Evolutionary conservation across 2,113 vertebrate genomes (phyloP), one percentile per base, ranked within the genome.

Genomic region (Halcyon malimbica): DNA sequence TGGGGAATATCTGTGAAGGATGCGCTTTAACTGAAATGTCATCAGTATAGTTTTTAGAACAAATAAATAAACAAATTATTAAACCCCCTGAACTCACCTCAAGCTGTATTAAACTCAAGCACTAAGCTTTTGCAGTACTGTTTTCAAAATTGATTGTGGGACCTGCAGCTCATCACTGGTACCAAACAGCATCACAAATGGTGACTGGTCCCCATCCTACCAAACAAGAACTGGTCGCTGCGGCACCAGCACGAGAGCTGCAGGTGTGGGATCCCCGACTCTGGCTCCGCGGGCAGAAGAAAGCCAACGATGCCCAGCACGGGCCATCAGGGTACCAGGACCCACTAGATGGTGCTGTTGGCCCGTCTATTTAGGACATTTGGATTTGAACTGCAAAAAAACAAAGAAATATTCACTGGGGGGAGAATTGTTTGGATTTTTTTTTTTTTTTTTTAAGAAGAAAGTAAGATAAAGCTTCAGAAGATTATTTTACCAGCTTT

Each of bases 361-460:
- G 6, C 24, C 41, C 9, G 2, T 1, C 4, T 2, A 69, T 10
- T 24, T 11, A 10, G 14, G 7, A 11, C 9, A 4, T 11, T 2
- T 8, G 26, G 1, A 1, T 9, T 18, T 0, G 8, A 11, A 26
- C 16, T 2, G 1, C 11, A 41, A 5, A 20, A 6, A 0, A 8
- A 3, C 17, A 1, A 2, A 5, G 5, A 81, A 82, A 59, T 3
- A 42, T 2, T 24, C 12, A 6, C 31, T 6, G 11, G 4, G 16
- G 15, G 18, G 5, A 31, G 50, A 25, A 51, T 24, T 51, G 23
- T 51, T 51, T 51, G 23, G 13, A 46, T 46, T 46, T 20, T 46
- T 46, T 19, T 31, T n/a, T 53, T 17, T 41, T 11, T 35, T 35
- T n/a, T 35, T 26, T 7, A 51, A 37, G 11, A 5, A 39, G 2